Evolutionary conservation across 2,888 invertebrate genomes (phyloP).

Genomic region (Andrena minutula): DNA sequence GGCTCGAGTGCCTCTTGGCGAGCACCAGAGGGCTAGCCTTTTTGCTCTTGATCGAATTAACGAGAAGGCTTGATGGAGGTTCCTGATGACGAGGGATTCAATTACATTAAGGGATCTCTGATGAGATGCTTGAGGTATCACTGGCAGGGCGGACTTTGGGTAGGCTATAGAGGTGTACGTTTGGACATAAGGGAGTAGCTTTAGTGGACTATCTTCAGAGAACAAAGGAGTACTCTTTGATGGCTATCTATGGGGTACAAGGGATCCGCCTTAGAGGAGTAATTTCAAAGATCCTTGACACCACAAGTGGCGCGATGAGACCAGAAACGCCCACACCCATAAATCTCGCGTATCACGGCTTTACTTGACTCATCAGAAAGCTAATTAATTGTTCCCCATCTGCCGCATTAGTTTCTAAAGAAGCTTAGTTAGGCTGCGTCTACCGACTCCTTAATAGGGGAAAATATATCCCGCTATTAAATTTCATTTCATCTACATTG

Average conservation of each 20-base stretch:
- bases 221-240: not conserved
- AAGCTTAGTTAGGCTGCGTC: too few relatives aligned
- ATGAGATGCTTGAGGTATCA: not conserved
- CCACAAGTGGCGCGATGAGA: too few relatives aligned
- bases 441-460: too few relatives aligned
- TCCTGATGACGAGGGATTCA: constrained; percentile 1
- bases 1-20: constrained; percentile 19
- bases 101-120: not conserved
- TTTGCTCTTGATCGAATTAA: constrained; percentile 20
- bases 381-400: not conserved
- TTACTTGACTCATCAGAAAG: not conserved
- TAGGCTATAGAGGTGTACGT: not conserved
- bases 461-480: too few relatives aligned
- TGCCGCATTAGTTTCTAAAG: too few relatives aligned
- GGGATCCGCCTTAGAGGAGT: not conserved
- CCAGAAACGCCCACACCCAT: too few relatives aligned
- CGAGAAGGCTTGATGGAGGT: not conserved
- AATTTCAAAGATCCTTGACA: not conserved
- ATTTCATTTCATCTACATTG: too few relatives aligned
- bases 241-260: not conserved
- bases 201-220: not conserved
- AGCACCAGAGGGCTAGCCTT: not conserved
- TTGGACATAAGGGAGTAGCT: not conserved
- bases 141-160: not conserved
- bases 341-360: not conserved